Evolutionary conservation across 2,113 vertebrate species (phyloP), one percentile per base, ranked within the genome.

Genomic region (Chaetura pelagica): DNA sequence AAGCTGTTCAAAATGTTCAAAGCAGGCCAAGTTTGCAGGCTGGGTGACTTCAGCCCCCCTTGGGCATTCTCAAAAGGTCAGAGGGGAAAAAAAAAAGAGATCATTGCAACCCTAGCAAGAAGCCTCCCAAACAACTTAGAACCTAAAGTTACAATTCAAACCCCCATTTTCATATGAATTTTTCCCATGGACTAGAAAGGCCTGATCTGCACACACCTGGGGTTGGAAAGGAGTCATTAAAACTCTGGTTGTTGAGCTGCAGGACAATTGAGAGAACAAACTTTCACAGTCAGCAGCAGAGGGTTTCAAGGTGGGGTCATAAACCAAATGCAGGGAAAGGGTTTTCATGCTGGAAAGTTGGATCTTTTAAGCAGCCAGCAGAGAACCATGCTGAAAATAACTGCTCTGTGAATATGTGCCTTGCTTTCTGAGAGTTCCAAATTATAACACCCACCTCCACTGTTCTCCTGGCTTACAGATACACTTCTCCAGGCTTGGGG

Each of bases 301-400:
- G 19, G 24, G 64, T 40, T 3, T 6, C 7, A 15, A 78, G 15
- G 16, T 0, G 57, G 52, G 66, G 57, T 38, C 1, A 0, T 9
- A 46, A 32, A 29, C 20, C 42, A 76, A 75, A 42, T 75, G 68
- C 38, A 57, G 27, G 18, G 15, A 62, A 72, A 61, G 63, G 26
- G 10, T 14, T 84, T 84, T 74, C 49, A 38, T 52, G 79, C 38
- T 34, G 44, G 15, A 10, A n/a, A 90, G 34, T 63, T 15, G 32
- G 21, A 30, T 34, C 34, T 55, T 66, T 84, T 38, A 7, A 32
- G 74, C 10, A 34, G 34, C 15, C 42, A 69, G 38, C 10, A 74
- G 27, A 49, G 6, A 71, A n/a, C 21, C 14, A 7, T 7, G 4
- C 34, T 34, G 17, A 34, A 35, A 32, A 34, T 27, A 62, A 44